These are phyloP conservation scores for Theretra japonica DNA, from an alignment of 2,888 invertebrate species.

Conservation along the genomic window DNA sequence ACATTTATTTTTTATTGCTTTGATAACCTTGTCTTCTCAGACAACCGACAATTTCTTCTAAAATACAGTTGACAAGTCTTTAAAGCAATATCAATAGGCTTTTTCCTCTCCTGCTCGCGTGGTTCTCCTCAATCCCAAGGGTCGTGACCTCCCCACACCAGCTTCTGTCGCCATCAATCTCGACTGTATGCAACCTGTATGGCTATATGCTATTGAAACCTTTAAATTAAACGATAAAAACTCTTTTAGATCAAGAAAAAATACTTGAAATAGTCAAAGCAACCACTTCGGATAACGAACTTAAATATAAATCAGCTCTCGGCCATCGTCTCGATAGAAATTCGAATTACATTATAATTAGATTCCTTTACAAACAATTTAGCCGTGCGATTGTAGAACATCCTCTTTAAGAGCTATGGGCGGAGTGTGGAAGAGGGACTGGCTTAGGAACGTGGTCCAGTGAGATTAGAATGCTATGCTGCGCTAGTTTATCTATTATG, in stretches of 20 bases:
- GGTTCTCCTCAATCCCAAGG: too few relatives aligned
- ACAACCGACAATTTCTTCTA: too few relatives aligned
- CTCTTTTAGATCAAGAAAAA: background rate
- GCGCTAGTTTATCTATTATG: background rate
- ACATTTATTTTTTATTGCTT: too few relatives aligned
- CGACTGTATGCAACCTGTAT: too few relatives aligned
- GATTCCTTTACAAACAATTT: slow-evolving; percentile 31
- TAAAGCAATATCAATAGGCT: too few relatives aligned
- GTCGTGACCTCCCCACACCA: too few relatives aligned
- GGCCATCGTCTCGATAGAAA: slow-evolving; percentile 7
- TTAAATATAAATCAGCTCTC: slow-evolving; percentile 30
- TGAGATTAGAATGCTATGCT: background rate
- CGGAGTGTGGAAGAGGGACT: slow-evolving; percentile 16
- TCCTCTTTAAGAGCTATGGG: slow-evolving; percentile 28
- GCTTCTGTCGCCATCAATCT: too few relatives aligned
- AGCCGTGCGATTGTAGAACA: slow-evolving; percentile 25
- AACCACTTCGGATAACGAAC: background rate
- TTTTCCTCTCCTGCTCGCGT: too few relatives aligned
- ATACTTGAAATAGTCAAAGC: background rate
- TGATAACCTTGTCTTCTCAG: too few relatives aligned
- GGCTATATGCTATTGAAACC: too few relatives aligned
- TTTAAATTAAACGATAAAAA: background rate
- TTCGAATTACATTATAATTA: slow-evolving; percentile 27
- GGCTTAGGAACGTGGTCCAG: slow-evolving; percentile 4
- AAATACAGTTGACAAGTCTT: too few relatives aligned